Evolutionary conservation across 2,888 invertebrate genomes (phyloP), one percentile per base, ranked within the genome.

Genomic region (Sarcophaga subvicina): DNA sequence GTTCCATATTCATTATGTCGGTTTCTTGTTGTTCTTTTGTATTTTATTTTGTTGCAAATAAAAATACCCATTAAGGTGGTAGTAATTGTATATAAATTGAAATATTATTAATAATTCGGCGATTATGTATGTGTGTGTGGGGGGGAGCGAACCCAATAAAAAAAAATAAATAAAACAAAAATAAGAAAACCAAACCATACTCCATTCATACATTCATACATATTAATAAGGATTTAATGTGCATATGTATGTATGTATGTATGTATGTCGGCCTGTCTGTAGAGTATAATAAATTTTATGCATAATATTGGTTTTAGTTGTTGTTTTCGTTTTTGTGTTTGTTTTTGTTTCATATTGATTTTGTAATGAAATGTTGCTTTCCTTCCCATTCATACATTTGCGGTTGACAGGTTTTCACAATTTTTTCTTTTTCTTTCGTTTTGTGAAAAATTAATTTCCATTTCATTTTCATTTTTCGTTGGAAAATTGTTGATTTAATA

Each of bases 21-120:
- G 17, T 17, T 54, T 54, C 14, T 54, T 5, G 37, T 37, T 37
- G 37, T 37, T 37, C 37, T 37, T 37, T 37, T 37, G 8, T 37
- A 37, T 37, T 37, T 37, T 10, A 37, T 37, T 37, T 37, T 37
- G 37, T 37, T 37, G 8, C 37, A 37, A 37, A 37, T 37, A 37
- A 10, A 54, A 54, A 54, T 54, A 54, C 2, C 14, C 17, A 45
- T 62, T 3, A 71, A 73, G 86, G 75, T 87, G 79, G 54, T 62
- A 71, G 75, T 67, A 81, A 87, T 87, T 84, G 83, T 78, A 84
- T 79, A 84, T 76, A 87, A 87, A 87, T 84, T 75, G 78, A 81
- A 81, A 83, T 71, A 80, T 80, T 86, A 86, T 80, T 76, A 84
- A 66, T 76, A 80, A 71, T 71, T 71, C 37, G 37, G 8, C 37